phyloP scores from a whole-genome alignment of 2,113 vertebrate genomes.

The Cercocebus atys region DNA sequence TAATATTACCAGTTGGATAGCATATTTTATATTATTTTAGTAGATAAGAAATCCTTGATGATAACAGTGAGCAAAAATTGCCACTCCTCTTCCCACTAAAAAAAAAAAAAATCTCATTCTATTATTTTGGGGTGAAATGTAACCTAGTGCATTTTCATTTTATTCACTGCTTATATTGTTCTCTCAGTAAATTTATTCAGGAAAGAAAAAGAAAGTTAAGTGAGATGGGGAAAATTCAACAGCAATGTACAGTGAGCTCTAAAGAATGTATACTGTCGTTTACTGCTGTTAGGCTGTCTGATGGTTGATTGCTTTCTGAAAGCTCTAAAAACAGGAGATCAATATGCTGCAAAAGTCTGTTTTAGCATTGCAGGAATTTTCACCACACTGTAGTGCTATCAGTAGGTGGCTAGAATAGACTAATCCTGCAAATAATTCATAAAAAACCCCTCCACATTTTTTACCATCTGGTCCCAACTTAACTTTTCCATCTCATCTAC shows the following conservation, averaged over 20 bases:
- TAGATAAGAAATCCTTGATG: constrained; percentile 78
- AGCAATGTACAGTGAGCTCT: constrained; percentile 45
- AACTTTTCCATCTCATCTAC: not conserved
- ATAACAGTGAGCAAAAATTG: constrained; percentile 69
- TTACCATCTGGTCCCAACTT: not conserved
- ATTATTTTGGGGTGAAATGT: constrained; percentile 76
- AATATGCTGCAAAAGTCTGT: constrained; percentile 61
- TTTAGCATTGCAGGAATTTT: constrained; percentile 46
- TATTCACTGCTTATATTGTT: constrained; percentile 76
- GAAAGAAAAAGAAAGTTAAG: constrained; percentile 44
- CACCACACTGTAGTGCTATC: not conserved
- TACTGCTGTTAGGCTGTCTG: constrained; percentile 54
- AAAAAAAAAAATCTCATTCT: constrained; percentile 72
- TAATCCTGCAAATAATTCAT: constrained; percentile 51
- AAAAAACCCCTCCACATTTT: not conserved
- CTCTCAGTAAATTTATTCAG: constrained; percentile 64
- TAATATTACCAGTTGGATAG: constrained; percentile 76
- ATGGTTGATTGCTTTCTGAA: constrained; percentile 63
- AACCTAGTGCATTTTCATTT: constrained; percentile 76
- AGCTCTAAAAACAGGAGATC: constrained; percentile 65
- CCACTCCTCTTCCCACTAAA: constrained; percentile 56
- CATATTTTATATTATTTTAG: constrained; percentile 65
- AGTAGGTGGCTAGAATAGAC: not conserved
- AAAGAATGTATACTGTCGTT: constrained; percentile 58
- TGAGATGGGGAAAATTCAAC: constrained; percentile 70